A percentile compares a stretch with the other conserved stretches of the same genome.
These are phyloP conservation scores for Tridacna crocea DNA, from an alignment of 2,888 invertebrate genomes.

Conservation along the genomic window DNA sequence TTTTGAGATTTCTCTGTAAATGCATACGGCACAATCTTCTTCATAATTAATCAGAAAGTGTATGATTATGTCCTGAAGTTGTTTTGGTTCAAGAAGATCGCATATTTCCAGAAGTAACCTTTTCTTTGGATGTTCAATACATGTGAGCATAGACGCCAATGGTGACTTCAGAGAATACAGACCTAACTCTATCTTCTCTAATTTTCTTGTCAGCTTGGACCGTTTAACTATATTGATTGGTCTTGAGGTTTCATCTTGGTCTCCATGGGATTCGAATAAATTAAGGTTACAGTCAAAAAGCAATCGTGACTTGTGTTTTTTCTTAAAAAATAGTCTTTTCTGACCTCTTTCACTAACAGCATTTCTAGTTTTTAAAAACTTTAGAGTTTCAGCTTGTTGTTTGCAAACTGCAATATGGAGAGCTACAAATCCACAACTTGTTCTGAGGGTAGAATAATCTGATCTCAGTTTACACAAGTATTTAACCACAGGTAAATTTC, in stretches of 20 bases:
- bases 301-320: too few species aligned
- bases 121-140: background rate
- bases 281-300: background rate
- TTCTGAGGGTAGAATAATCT: background rate
- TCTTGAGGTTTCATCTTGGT: background rate
- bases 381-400: background rate
- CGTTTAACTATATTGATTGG: background rate
- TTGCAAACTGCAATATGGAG: background rate
- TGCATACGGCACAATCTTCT: background rate
- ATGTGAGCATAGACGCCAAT: background rate
- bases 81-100: background rate
- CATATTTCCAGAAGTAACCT: background rate
- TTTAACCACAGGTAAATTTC: background rate
- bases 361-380: background rate
- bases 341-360: background rate
- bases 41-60: background rate
- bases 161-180: background rate
- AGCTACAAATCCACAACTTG: constrained; percentile 4
- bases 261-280: background rate
- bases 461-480: background rate
- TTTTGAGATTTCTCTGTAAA: background rate
- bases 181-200: background rate
- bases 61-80: background rate
- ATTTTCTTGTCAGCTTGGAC: background rate
- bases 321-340: too few species aligned